phyloP scores from a whole-genome alignment of 2,888 invertebrate genomes.

The Cryptophagus acutangulus region DNA sequence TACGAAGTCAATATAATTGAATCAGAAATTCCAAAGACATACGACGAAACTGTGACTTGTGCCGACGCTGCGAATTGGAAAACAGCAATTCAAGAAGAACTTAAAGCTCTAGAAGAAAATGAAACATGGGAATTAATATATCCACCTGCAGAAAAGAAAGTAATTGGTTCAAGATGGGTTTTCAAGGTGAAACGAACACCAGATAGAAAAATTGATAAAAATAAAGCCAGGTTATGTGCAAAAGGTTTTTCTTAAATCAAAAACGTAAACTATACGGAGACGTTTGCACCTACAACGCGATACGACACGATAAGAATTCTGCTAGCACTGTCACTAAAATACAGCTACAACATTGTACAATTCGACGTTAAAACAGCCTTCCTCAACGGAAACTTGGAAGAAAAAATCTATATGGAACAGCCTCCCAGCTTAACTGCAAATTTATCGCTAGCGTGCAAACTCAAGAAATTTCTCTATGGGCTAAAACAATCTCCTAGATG shows the following conservation, averaged over 20 bases:
- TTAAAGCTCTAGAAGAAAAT: background rate
- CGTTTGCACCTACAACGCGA: conserved; percentile 22
- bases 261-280: conserved; percentile 25
- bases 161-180: background rate
- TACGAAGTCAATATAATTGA: too few relatives aligned
- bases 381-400: conserved; percentile 23
- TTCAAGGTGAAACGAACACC: background rate
- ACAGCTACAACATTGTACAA: conserved; percentile 18
- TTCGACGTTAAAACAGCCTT: conserved; percentile 31
- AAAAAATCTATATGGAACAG: conserved; percentile 24
- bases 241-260: conserved; percentile 17
- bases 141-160: background rate
- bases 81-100: conserved; percentile 4
- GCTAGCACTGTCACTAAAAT: conserved; percentile 17
- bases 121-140: background rate
- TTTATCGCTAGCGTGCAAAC: conserved; percentile 34
- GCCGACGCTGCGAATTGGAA: background rate
- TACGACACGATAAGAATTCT: conserved; percentile 20
- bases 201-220: conserved; percentile 7
- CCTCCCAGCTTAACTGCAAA: too few relatives aligned
- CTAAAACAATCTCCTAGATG: conserved; percentile 26
- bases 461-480: conserved; percentile 37
- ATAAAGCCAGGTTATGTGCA: conserved; percentile 9
- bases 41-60: background rate
- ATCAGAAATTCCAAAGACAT: too few relatives aligned